Base-by-base conservation (phyloP, 2,888 invertebrate genomes). In the Habroteleia sp. region DNA sequence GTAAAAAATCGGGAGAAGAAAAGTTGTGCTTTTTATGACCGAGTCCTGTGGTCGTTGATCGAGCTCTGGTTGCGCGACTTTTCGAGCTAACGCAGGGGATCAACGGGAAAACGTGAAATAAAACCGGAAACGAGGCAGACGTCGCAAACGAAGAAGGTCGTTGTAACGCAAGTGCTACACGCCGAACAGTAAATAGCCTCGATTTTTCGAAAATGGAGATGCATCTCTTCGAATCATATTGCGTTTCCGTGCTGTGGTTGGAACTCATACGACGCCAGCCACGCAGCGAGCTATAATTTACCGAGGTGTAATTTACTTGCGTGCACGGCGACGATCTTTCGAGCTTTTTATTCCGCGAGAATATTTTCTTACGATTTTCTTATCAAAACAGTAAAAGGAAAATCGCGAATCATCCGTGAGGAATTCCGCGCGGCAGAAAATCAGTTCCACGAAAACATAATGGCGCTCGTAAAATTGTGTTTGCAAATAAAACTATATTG, bases 171-270 rank as follows among this genome's bases (percentile, higher is more conserved):
- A 60, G 60, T 29, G 16, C 16, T 35, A 13, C 14, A 35, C 39
- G 17, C 1, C 62, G 39, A n/a, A 41, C 39, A 8, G 68, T 29
- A 41, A 58, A 63, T 56, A 42, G 41, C 33, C 44, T 23, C 17
- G 17, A 46, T 63, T 72, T 72, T 72, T 72, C 48, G 63, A 63
- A 63, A 63, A 63, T 62, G 41, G 41, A 72, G 71, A 72, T 23
- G 63, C 63, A 63, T 63, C 71, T 63, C 63, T 17, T 48, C 62
- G 23, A 56, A 42, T 58, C 63, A 37, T 63, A 50, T 72, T 72
- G 56, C 72, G 42, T 63, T 63, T 72, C 66, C 69, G 60, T 37
- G 60, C 71, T 72, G 71, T 27, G 71, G 63, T 72, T 63, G 41
- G 46, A 25, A 35, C 62, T 46, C 41, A 35, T 20, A 56, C 56